These are phyloP conservation scores for Chorisops tibialis DNA, from an alignment of 2,888 invertebrate genomes.

Conservation along the genomic window DNA sequence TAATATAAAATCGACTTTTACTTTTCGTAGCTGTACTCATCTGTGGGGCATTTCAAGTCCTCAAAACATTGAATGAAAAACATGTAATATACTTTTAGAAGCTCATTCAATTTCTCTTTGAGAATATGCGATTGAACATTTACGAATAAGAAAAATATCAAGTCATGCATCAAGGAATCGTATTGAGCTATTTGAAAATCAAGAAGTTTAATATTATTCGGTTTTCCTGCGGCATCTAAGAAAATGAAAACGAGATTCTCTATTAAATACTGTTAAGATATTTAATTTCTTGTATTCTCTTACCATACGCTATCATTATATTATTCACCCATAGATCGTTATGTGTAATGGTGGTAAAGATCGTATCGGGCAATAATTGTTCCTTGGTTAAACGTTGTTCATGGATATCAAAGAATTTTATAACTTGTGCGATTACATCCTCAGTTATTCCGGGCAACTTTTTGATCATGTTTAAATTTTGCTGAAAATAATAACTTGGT, in stretches of 20 bases:
- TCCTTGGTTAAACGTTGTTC: slow-evolving; percentile 37
- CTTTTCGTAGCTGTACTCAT: slow-evolving; percentile 49
- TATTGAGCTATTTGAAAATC: slow-evolving; percentile 60
- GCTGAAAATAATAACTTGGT: slow-evolving; percentile 8
- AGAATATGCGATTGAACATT: slow-evolving; percentile 53
- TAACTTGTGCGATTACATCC: slow-evolving; percentile 35
- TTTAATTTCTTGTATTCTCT: slow-evolving; percentile 13
- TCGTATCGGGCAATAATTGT: slow-evolving; percentile 43
- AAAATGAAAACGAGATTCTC: neutral
- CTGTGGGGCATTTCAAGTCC: slow-evolving; percentile 48
- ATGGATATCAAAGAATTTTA: slow-evolving; percentile 36
- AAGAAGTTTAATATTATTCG: slow-evolving; percentile 56
- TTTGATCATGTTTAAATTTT: slow-evolving; percentile 21
- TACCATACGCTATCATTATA: slow-evolving; percentile 56
- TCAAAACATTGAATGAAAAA: slow-evolving; percentile 52
- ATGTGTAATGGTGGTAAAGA: slow-evolving; percentile 57
- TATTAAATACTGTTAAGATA: too few relatives aligned
- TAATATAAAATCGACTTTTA: slow-evolving; percentile 39
- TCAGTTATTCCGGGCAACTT: slow-evolving; percentile 30
- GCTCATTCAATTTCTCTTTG: slow-evolving; percentile 52
- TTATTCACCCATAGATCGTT: slow-evolving; percentile 63
- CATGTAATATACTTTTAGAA: slow-evolving; percentile 56
- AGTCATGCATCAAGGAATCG: slow-evolving; percentile 55
- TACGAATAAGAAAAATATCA: slow-evolving; percentile 57
- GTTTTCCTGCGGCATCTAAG: slow-evolving; percentile 44